Evolutionary conservation across 2,888 invertebrate species (phyloP).

Genomic region (Zootermopsis nevadensis): DNA sequence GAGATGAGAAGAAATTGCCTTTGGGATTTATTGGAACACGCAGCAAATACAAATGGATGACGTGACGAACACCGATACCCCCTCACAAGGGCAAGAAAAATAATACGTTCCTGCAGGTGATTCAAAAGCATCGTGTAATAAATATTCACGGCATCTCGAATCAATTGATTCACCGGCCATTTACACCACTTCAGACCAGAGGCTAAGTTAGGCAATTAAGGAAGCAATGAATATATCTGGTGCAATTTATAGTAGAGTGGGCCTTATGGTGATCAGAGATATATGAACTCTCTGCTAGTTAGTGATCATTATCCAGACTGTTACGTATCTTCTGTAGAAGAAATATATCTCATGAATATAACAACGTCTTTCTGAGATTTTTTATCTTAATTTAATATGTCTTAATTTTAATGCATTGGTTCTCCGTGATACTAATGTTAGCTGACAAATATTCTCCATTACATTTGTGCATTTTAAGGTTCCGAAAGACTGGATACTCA

Average conservation of each 20-base stretch:
- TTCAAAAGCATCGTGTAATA: constrained; percentile 24
- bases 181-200: constrained; percentile 13
- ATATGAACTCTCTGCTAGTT: neutral
- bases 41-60: constrained; percentile 26
- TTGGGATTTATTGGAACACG: constrained; percentile 20
- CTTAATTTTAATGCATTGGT: too few relatives aligned
- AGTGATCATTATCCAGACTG: neutral
- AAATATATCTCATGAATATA: neutral
- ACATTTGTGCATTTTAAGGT: too few relatives aligned
- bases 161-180: constrained; percentile 9
- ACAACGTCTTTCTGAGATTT: too few relatives aligned
- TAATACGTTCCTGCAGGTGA: neutral
- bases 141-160: constrained; percentile 26
- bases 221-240: constrained; percentile 34
- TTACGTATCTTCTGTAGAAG: neutral
- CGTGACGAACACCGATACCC: neutral
- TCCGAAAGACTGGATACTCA: too few relatives aligned
- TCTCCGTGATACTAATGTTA: too few relatives aligned
- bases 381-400: too few relatives aligned
- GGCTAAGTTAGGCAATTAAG: constrained; percentile 30
- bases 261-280: neutral
- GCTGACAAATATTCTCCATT: too few relatives aligned
- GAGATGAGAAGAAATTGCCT: constrained; percentile 19
- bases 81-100: too few relatives aligned
- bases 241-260: constrained; percentile 22